A percentile compares a stretch with the other conserved stretches of the same genome.
Conservation (phyloP, 2,888 invertebrate species). For the Ectropis crepuscularia region DNA sequence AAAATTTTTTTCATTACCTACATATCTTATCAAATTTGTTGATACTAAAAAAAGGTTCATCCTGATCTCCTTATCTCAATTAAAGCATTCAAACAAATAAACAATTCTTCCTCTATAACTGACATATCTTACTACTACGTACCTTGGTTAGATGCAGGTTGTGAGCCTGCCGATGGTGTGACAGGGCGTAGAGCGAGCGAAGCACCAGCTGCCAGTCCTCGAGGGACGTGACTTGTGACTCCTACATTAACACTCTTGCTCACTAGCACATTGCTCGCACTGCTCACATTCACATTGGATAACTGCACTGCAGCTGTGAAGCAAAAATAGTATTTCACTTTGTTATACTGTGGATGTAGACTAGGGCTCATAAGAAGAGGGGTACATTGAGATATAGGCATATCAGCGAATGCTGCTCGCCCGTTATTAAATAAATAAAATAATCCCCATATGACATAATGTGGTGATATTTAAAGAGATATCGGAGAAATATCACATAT, state of each 20-base stretch:
- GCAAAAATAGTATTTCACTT: constrained; percentile 2
- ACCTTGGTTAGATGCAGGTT: constrained; percentile 58
- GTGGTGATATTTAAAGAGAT: no score
- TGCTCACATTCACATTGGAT: constrained; percentile 69
- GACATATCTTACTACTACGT: neutral
- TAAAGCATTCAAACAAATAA: neutral
- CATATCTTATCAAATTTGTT: no score
- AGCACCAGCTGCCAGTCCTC: constrained; percentile 90
- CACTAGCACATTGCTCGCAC: constrained; percentile 67
- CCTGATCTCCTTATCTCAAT: no score
- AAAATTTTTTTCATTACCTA: no score
- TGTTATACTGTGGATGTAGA: neutral
- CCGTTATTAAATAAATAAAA: no score
- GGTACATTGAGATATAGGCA: no score
- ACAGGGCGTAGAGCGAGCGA: constrained; percentile 89
- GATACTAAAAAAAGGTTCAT: no score
- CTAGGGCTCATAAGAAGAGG: neutral
- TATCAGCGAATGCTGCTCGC: no score
- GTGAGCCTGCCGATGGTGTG: constrained; percentile 75
- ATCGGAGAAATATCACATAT: no score
- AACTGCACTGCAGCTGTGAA: constrained; percentile 56
- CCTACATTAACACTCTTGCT: constrained; percentile 62
- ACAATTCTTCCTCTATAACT: neutral
- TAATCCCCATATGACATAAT: no score
- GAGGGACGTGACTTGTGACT: constrained; percentile 73